Conservation (phyloP, 2,797 vertebrate genomes). For the Peromyscus melanophrys region DNA sequence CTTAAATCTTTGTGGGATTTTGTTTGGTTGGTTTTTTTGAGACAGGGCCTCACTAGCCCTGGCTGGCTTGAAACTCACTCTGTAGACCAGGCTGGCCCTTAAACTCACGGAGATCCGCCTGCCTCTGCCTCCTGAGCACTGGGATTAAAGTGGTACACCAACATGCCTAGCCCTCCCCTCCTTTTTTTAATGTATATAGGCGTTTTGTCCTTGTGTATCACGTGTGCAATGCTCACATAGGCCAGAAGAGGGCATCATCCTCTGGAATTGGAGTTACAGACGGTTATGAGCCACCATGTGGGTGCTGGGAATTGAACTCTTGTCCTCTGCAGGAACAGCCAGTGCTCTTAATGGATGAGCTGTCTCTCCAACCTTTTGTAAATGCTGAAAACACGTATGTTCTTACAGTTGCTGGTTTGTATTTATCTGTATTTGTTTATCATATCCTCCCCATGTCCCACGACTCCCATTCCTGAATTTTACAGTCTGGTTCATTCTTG, state of each 20-base stretch:
- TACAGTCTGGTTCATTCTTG: conserved; percentile 45
- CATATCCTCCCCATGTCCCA: neutral
- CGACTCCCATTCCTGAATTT: neutral
- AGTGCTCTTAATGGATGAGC: neutral
- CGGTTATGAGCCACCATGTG: too few relatives aligned
- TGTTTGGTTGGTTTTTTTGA: neutral
- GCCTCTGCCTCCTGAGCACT: neutral
- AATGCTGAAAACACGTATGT: conserved; percentile 1
- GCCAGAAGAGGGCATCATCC: neutral
- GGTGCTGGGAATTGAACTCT: too few relatives aligned
- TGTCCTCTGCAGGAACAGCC: neutral
- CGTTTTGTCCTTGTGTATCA: neutral
- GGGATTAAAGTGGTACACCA: neutral
- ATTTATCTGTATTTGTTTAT: neutral
- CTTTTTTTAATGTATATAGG: too few relatives aligned
- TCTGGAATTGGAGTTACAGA: too few relatives aligned
- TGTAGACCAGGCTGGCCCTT: neutral
- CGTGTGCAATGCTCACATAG: neutral
- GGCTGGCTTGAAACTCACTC: neutral
- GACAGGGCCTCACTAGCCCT: neutral
- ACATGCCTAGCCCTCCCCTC: neutral
- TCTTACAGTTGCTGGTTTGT: neutral
- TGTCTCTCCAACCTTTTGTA: neutral
- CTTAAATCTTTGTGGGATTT: neutral
- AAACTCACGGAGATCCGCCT: neutral